Evolutionary conservation across 2,888 invertebrate genomes (phyloP).

Genomic region (Epinotia demarniana): DNA sequence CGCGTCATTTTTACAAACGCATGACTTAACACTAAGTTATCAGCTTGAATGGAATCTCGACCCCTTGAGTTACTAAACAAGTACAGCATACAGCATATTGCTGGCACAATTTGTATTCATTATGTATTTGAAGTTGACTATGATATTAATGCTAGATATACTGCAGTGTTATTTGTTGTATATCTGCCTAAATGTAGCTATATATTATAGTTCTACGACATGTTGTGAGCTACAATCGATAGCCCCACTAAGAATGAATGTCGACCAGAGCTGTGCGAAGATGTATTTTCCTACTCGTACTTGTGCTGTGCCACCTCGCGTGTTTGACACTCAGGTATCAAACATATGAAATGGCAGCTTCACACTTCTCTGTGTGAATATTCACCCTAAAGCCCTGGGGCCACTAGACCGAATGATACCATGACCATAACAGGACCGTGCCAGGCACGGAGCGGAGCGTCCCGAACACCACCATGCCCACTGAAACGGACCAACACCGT

Average conservation of each 20-base stretch:
- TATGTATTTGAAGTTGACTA: slow-evolving; percentile 11
- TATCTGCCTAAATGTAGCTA: not conserved
- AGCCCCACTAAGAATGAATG: no score
- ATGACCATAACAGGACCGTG: no score
- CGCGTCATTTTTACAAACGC: slow-evolving; percentile 13
- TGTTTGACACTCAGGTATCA: not conserved
- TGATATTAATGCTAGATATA: slow-evolving; percentile 6
- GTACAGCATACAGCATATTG: not conserved
- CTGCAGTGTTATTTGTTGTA: not conserved
- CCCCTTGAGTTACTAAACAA: not conserved
- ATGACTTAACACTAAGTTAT: not conserved
- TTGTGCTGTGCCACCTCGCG: no score
- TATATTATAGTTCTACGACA: not conserved
- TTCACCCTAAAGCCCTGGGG: no score
- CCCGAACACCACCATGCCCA: no score
- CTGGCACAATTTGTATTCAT: slow-evolving; percentile 21
- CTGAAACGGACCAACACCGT: no score
- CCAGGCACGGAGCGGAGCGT: no score
- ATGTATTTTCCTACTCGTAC: no score
- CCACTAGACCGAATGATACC: no score
- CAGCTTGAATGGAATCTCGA: not conserved
- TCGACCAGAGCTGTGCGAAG: no score
- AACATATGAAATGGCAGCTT: no score
- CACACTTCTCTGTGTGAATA: no score
- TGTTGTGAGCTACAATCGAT: not conserved